These are phyloP conservation scores for Proisotoma minuta DNA, from an alignment of 2,888 invertebrate genomes.

Conservation along the genomic window DNA sequence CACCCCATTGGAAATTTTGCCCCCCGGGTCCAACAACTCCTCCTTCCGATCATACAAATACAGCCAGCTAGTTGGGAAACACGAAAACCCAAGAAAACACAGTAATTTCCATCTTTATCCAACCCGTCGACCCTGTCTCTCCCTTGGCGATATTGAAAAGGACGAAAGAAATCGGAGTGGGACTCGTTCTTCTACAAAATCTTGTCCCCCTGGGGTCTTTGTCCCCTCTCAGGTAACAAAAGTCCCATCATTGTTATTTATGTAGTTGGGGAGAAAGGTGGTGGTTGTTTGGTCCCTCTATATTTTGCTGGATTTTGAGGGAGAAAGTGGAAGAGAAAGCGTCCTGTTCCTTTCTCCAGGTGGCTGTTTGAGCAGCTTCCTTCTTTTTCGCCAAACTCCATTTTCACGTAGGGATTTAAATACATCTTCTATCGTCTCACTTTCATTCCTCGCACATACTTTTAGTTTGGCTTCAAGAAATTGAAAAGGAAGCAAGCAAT, in stretches of 20 bases:
- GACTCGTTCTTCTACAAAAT: not conserved
- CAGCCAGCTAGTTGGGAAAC: not conserved
- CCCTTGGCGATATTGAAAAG: not conserved
- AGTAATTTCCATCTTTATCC: not conserved
- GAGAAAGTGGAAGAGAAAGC: not conserved
- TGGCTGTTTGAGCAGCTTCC: not conserved
- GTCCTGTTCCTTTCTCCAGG: not conserved
- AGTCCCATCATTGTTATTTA: too few species aligned
- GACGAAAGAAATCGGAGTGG: not conserved
- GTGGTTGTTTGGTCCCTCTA: too few species aligned
- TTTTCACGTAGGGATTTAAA: too few species aligned
- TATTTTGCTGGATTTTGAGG: too few species aligned
- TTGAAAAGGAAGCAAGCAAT: too few species aligned
- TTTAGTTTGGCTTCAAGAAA: too few species aligned
- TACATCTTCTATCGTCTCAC: too few species aligned
- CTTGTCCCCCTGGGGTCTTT: slow-evolving; percentile 3
- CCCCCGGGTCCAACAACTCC: slow-evolving; percentile 1
- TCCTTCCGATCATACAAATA: slow-evolving; percentile 6
- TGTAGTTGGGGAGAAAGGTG: too few species aligned
- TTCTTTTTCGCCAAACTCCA: too few species aligned
- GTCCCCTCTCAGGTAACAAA: too few species aligned
- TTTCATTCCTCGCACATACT: too few species aligned
- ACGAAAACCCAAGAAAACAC: not conserved
- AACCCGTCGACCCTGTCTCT: not conserved
- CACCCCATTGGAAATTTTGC: not conserved